Evolutionary conservation across 2,888 invertebrate genomes (phyloP), one percentile per base, ranked within the genome.

Genomic region (Mythimna impura): DNA sequence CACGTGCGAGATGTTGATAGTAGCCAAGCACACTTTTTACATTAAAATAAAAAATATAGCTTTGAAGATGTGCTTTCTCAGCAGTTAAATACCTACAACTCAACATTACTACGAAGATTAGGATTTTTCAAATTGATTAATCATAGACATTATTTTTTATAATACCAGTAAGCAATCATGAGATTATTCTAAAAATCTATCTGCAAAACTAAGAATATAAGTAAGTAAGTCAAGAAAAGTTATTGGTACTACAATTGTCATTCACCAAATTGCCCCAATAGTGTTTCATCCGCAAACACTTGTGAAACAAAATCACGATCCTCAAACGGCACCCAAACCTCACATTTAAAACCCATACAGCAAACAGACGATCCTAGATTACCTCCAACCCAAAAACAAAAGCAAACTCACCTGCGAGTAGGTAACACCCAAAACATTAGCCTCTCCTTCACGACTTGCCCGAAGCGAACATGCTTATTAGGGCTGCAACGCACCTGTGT

Each of bases 401-500:
- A 87, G 87, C 82, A 84, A 90, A 93, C 93, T 92, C 94, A 94
- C 93, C 94, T 93, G 94, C 92, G 90, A 92, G 93, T 91, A 73
- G 73, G 73, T 69, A 91, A 92, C 94, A 93, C 94, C 94, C 94
- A 93, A 91, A 94, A 93, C 94, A 94, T 95, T 95, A 95, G 93
- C 89, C 87, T 88, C 79, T 52, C 90, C 90, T 86, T 92, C 96
- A 96, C 96, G 96, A 95, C 91, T 92, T 83, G 96, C 96, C 96
- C 89, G 89, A 84, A 95, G 96, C 96, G 88, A 93, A 94, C 92
- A 93, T 91, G 91, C 95, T 96, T 96, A 96, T 96, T 96, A 96
- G 92, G 95, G 93, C 89, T 90, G 93, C 89, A 88, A 89, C 88
- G 95, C 96, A 96, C 96, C 96, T 96, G 96, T 96, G 95, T 95